Evolutionary conservation across 2,797 vertebrate species (phyloP).

Genomic region (Enoplosus armatus): DNA sequence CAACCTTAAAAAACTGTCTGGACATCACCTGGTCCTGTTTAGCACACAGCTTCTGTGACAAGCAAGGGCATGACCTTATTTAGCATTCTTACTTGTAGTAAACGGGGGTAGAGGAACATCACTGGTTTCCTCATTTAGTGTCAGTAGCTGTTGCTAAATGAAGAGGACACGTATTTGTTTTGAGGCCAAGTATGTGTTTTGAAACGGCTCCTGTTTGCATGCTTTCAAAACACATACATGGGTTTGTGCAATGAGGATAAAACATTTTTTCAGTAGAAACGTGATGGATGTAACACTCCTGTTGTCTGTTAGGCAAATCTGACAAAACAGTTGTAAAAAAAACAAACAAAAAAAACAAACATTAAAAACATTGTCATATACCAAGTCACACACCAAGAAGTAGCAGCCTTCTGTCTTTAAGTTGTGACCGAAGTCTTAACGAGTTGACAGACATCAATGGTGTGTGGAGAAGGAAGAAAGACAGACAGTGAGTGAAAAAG

Average conservation of each 20-base stretch:
- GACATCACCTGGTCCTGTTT: constrained; percentile 35
- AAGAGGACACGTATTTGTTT: constrained; percentile 36
- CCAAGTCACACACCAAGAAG: constrained; percentile 15
- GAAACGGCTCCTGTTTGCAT: constrained; percentile 35
- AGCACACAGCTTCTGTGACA: constrained; percentile 43
- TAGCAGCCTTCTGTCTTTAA: not conserved
- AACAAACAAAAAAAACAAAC: no score
- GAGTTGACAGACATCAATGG: not conserved
- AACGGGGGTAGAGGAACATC: constrained; percentile 3
- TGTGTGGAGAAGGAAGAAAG: not conserved
- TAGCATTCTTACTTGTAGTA: constrained; percentile 24
- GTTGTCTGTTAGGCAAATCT: constrained; percentile 13
- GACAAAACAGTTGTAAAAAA: constrained; percentile 18
- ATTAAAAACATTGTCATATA: constrained; percentile 5
- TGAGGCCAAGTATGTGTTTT: constrained; percentile 35
- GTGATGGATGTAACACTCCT: constrained; percentile 16
- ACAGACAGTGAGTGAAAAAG: not conserved
- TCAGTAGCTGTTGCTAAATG: constrained; percentile 40
- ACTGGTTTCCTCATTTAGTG: constrained; percentile 11
- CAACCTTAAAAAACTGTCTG: constrained; percentile 7
- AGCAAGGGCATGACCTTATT: constrained; percentile 47
- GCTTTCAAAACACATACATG: constrained; percentile 38
- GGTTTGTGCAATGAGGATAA: constrained; percentile 7
- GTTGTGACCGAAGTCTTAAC: not conserved
- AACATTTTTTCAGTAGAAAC: constrained; percentile 16